Conservation (phyloP, 1,140 invertebrate species). For the Nebria ingens region DNA sequence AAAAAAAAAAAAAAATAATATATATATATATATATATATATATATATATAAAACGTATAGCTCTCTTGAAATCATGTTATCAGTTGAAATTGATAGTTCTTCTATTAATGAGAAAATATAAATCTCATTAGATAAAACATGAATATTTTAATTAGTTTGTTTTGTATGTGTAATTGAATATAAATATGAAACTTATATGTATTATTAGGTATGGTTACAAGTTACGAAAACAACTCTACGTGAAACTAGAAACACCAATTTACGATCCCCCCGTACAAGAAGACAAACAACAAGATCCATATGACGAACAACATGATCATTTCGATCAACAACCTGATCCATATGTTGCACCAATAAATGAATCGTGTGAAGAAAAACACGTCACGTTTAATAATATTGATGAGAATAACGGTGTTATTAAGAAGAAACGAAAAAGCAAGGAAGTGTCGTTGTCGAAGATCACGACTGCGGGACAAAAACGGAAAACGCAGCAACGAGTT, state of each 20-base stretch:
- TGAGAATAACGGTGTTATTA: constrained; percentile 14
- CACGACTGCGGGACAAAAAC: background rate
- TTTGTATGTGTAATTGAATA: too few species aligned
- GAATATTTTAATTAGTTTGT: too few species aligned
- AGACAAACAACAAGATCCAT: background rate
- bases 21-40: too few species aligned
- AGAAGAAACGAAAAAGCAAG: constrained; percentile 2
- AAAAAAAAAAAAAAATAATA: too few species aligned
- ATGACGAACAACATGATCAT: background rate
- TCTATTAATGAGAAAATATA: too few species aligned
- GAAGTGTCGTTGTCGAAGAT: background rate
- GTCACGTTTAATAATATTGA: background rate
- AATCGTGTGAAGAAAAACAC: constrained; percentile 3
- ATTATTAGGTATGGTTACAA: background rate
- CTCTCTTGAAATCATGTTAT: too few species aligned
- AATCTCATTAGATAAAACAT: too few species aligned
- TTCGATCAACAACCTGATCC: too few species aligned
- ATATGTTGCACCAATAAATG: background rate
- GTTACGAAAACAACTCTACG: background rate
- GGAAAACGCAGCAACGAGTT: constrained; percentile 14
- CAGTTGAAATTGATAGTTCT: too few species aligned
- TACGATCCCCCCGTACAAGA: background rate
- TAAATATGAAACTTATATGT: too few species aligned
- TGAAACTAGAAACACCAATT: constrained; percentile 1
- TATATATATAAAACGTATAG: too few species aligned